Evolutionary conservation across 2,113 vertebrate genomes (phyloP).

Genomic region (Prolemur simus): DNA sequence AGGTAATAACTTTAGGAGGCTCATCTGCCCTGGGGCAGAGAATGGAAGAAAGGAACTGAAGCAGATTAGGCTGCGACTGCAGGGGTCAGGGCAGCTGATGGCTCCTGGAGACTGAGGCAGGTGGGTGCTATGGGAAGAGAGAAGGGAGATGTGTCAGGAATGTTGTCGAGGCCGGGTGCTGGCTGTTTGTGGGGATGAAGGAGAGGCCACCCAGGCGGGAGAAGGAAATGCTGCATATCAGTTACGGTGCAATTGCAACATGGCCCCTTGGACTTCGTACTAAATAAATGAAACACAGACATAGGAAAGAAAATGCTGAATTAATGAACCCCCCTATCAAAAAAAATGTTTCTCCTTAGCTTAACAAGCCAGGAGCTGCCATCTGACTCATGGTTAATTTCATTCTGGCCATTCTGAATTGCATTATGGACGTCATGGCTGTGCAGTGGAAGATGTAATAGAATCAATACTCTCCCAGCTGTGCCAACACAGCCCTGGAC

Average conservation of each 20-base stretch:
- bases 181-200: not conserved
- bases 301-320: not conserved
- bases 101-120: not conserved
- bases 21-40: accelerated
- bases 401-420: slow-evolving; percentile 64
- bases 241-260: not conserved
- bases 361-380: slow-evolving; percentile 21
- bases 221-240: not conserved
- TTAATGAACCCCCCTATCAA: not conserved
- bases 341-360: slow-evolving; percentile 39
- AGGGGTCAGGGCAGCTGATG: not conserved
- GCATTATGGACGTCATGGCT: slow-evolving; percentile 59
- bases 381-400: slow-evolving; percentile 55
- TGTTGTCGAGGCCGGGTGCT: too few relatives aligned
- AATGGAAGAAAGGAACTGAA: not conserved
- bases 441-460: slow-evolving; percentile 29
- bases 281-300: not conserved
- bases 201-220: not conserved
- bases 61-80: not conserved
- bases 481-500: accelerated
- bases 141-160: not conserved
- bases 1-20: not conserved
- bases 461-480: not conserved
- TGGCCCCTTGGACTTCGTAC: slow-evolving; percentile 8
- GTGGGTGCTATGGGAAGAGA: not conserved